A percentile compares a stretch with the other conserved stretches of the same genome.
Evolutionary conservation across 2,797 vertebrate genomes (phyloP).

Genomic region (Acanthiza pusilla): DNA sequence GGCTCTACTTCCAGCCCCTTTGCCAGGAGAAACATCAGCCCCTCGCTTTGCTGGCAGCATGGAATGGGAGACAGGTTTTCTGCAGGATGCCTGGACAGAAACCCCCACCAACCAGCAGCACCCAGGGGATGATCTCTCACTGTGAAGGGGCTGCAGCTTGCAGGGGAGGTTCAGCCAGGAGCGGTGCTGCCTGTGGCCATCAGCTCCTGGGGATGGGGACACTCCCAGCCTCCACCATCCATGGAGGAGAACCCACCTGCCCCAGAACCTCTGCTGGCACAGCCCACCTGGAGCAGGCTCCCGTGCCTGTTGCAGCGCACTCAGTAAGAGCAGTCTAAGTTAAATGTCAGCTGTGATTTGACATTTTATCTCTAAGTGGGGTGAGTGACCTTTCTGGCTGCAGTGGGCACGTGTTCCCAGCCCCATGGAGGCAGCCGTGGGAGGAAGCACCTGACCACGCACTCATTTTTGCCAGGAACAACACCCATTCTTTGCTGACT

Average conservation of each 20-base stretch:
- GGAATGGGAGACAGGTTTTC: neutral
- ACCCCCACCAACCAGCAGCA: neutral
- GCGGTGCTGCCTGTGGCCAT: neutral
- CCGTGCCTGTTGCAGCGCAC: neutral
- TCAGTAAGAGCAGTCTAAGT: neutral
- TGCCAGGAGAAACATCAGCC: neutral
- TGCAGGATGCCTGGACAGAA: neutral
- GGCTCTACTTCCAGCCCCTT: neutral
- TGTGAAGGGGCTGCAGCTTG: neutral
- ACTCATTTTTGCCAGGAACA: neutral
- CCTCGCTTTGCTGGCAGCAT: rapidly evolving
- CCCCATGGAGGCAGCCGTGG: rapidly evolving
- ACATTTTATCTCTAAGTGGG: neutral
- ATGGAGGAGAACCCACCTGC: rapidly evolving
- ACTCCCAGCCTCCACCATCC: neutral
- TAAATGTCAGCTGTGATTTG: neutral
- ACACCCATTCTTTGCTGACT: neutral
- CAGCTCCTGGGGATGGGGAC: neutral
- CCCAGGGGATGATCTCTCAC: neutral
- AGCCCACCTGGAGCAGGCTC: neutral
- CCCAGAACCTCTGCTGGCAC: rapidly evolving
- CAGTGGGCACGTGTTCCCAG: rapidly evolving
- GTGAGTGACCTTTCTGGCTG: neutral
- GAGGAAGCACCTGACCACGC: rapidly evolving
- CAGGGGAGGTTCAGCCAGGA: neutral